These are phyloP conservation scores for Callocephalon fimbriatum DNA, from an alignment of 2,113 vertebrate species.

Conservation along the genomic window DNA sequence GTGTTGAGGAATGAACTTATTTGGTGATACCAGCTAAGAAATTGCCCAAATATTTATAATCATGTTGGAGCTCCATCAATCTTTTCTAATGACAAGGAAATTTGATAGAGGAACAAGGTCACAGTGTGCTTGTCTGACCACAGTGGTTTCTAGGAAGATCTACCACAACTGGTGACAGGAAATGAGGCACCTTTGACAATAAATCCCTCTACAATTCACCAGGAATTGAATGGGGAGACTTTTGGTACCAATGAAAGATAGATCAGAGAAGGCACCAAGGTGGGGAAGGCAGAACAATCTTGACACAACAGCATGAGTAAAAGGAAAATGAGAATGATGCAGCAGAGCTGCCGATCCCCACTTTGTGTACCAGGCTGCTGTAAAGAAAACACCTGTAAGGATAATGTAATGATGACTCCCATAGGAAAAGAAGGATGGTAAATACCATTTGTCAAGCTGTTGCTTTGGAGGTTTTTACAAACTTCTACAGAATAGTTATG, in stretches of 20 bases:
- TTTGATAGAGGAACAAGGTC: neutral
- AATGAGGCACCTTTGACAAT: neutral
- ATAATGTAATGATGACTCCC: neutral
- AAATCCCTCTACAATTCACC: neutral
- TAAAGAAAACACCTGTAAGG: constrained; percentile 46
- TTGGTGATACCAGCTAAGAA: neutral
- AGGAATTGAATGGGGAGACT: neutral
- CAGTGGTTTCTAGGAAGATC: neutral
- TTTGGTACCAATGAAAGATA: neutral
- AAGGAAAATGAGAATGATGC: neutral
- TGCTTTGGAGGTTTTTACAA: neutral
- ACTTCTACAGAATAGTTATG: neutral
- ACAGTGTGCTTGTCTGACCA: neutral
- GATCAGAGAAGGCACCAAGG: neutral
- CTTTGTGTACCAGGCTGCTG: neutral
- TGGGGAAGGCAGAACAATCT: neutral
- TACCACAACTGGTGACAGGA: neutral
- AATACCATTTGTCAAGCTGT: constrained; percentile 7
- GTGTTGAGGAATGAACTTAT: neutral
- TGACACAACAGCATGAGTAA: neutral
- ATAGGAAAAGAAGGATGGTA: neutral
- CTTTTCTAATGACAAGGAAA: neutral
- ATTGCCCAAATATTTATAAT: neutral
- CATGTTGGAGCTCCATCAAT: neutral
- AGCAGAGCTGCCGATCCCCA: neutral